Base-by-base conservation (phyloP, 2,797 vertebrate species). In the Parauchenoglanis ngamensis region DNA sequence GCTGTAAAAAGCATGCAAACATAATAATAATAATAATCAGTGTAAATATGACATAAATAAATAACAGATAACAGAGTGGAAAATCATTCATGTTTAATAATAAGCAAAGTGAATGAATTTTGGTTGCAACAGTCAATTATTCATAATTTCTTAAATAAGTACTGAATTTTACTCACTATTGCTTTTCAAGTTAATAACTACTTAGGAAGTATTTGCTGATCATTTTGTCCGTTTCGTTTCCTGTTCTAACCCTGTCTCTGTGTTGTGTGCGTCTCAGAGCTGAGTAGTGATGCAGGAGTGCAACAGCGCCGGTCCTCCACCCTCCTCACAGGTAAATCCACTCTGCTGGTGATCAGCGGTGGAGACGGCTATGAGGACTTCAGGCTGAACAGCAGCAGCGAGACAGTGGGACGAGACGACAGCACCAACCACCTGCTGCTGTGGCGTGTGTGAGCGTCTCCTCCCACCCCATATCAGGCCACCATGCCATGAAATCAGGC, bases 321-420 rank as follows among this genome's bases (percentile, higher is more conserved):
- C 46, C 94, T 96, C 90, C 89, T 96, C 28, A 94, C 95, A 40
- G 88, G 93, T 31, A 98, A 97, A 92, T 96, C 96, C 89, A 97
- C 97, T 90, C 96, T 98, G 92, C 91, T 99, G 35, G 97, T 99
- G 19, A 98, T 99, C 95, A 99, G 98, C 0, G 98, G 98, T 0
- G 98, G 98, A 0, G 98, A 98, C 0, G 98, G 98, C 68, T 99
- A 98, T 2, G 98, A 99, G 94, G 98, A 99, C 92, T 99, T 99
- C 94, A 95, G 98, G 70, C 96, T 99, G 92, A 98, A 97, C 91
- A 94, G 95, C 92, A 98, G 98, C 96, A 99, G 98, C 1, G 98
- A 99, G 94, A 98, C 98, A 0, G 97, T 99, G 52, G 98, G 98
- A 80, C 94, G 98, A 82, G 98, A 99, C 0, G 98, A 99, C 95